These are phyloP conservation scores for Flexamia atlantica DNA, from an alignment of 2,888 invertebrate genomes.

Conservation along the genomic window DNA sequence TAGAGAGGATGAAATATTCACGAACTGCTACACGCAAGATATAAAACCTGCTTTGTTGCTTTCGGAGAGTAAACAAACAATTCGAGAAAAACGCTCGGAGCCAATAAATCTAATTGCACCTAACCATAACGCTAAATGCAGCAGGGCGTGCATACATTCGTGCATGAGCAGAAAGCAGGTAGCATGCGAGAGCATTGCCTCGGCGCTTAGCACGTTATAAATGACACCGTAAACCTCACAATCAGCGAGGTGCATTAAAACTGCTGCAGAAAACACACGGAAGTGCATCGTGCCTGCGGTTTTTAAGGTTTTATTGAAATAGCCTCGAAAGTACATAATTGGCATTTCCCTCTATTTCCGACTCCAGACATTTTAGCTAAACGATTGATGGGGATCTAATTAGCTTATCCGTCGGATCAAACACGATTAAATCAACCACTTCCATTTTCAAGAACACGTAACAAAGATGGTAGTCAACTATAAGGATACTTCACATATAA, in stretches of 20 bases:
- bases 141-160: background rate
- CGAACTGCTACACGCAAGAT: background rate
- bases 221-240: constrained; percentile 29
- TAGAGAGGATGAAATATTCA: background rate
- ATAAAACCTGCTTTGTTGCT: constrained; percentile 14
- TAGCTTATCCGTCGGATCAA: too few species aligned
- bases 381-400: too few species aligned
- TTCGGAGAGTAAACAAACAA: constrained; percentile 25
- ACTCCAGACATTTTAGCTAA: too few species aligned
- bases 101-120: constrained; percentile 6
- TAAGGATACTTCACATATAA: too few species aligned
- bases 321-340: too few species aligned
- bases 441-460: too few species aligned
- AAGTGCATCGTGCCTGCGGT: constrained; percentile 24
- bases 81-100: background rate
- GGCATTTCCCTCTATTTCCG: too few species aligned
- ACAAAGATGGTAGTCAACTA: too few species aligned
- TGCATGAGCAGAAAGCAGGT: background rate
- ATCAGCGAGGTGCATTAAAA: constrained; percentile 29
- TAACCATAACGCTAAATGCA: constrained; percentile 8
- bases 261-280: constrained; percentile 28
- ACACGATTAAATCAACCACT: too few species aligned
- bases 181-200: constrained; percentile 2
- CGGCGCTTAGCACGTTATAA: constrained; percentile 53
- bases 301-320: too few species aligned